A percentile compares a stretch with the other conserved stretches of the same genome.
Conservation (phyloP, 2,113 vertebrate species). For the Poecilia latipinna region DNA sequence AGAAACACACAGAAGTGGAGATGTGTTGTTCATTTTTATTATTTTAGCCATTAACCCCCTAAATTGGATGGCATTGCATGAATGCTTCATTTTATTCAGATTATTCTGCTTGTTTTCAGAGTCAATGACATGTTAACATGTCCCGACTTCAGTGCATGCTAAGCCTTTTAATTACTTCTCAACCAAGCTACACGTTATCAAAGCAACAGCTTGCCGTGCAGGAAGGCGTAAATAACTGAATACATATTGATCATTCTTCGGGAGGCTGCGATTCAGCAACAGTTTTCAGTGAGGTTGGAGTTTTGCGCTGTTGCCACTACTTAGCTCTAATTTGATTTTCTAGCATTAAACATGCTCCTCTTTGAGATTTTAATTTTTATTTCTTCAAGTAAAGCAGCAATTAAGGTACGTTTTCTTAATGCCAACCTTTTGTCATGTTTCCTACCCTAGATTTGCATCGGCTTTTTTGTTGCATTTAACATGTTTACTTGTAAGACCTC, state of each 20-base stretch:
- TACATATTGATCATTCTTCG: slow-evolving; percentile 53
- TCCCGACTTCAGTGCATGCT: slow-evolving; percentile 1
- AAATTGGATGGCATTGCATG: slow-evolving; percentile 14
- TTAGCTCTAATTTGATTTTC: slow-evolving; percentile 17
- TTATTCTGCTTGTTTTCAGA: slow-evolving; percentile 16
- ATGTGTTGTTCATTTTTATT: not conserved
- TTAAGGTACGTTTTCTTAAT: not conserved
- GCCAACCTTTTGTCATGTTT: not conserved
- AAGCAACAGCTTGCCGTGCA: slow-evolving; percentile 30
- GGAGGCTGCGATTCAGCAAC: slow-evolving; percentile 19
- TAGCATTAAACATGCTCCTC: slow-evolving; percentile 1
- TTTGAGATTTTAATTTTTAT: not conserved
- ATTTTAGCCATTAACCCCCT: slow-evolving; percentile 27
- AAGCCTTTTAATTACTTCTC: slow-evolving; percentile 10
- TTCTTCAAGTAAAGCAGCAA: not conserved
- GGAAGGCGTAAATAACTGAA: slow-evolving; percentile 32
- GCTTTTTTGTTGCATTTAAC: not conserved
- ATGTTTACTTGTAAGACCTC: not conserved
- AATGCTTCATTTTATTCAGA: slow-evolving; percentile 15
- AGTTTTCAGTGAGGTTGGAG: not conserved
- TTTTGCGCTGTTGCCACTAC: not conserved
- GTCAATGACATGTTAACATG: slow-evolving; percentile 18
- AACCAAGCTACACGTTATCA: slow-evolving; percentile 26
- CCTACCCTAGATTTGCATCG: not conserved
- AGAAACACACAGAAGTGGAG: not conserved